Conservation (phyloP, 2,888 invertebrate genomes). For the Cotesia congregata region DNA sequence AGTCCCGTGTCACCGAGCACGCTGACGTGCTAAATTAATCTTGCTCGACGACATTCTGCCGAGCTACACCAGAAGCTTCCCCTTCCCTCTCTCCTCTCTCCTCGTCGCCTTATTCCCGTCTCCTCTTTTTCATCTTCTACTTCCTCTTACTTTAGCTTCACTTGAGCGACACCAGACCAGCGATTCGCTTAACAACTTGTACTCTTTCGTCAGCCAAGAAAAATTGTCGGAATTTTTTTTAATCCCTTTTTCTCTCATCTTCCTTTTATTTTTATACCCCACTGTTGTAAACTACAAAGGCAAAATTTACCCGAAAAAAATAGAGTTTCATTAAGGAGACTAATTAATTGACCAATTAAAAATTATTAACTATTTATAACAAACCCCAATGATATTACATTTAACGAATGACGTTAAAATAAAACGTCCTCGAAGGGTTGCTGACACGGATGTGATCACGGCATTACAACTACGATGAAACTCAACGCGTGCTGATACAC, state of each 20-base stretch:
- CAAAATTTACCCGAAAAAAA: not conserved
- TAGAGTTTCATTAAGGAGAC: not conserved
- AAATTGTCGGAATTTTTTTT: slow-evolving; percentile 22
- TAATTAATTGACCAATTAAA: not conserved
- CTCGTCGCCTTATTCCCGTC: slow-evolving; percentile 35
- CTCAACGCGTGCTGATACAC: slow-evolving; percentile 48
- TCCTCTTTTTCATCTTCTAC: slow-evolving; percentile 24
- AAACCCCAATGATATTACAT: not conserved
- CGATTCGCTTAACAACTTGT: slow-evolving; percentile 21
- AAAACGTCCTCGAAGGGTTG: slow-evolving; percentile 44
- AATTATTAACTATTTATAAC: not conserved
- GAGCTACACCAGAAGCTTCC: slow-evolving; percentile 34
- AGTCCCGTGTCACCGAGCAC: slow-evolving; percentile 60
- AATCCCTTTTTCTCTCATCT: not conserved
- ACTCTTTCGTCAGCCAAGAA: slow-evolving; percentile 15
- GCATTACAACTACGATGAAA: slow-evolving; percentile 37
- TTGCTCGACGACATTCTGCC: slow-evolving; percentile 46
- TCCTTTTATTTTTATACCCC: not conserved
- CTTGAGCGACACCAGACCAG: slow-evolving; percentile 17
- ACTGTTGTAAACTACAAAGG: not conserved
- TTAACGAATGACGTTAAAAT: slow-evolving; percentile 3
- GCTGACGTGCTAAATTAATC: slow-evolving; percentile 63
- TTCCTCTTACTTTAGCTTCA: slow-evolving; percentile 19
- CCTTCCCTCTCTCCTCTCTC: slow-evolving; percentile 28
- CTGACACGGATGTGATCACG: slow-evolving; percentile 54